A percentile compares a stretch with the other conserved stretches of the same genome.
Conservation (phyloP, 2,797 vertebrate species). For the Cyclura pinguis region DNA sequence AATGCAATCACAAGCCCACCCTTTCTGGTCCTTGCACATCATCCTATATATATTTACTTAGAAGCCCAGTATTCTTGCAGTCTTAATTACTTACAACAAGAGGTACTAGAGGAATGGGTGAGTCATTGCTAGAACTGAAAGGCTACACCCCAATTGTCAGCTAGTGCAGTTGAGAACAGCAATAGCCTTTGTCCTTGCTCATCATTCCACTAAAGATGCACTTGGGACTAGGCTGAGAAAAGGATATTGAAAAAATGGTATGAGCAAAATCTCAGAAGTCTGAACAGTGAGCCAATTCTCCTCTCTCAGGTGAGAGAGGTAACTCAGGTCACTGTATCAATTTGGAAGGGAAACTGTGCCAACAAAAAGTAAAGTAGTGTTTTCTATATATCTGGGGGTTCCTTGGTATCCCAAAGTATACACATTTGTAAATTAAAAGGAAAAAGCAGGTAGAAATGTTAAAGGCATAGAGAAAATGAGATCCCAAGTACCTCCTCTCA, state of each 20-base stretch:
- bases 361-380: too few species aligned
- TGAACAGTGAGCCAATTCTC: neutral
- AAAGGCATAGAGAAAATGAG: neutral
- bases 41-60: neutral
- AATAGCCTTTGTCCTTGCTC: neutral
- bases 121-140: neutral
- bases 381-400: neutral
- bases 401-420: neutral
- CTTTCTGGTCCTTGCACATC: neutral
- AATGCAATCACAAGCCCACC: neutral
- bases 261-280: neutral
- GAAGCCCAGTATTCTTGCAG: neutral
- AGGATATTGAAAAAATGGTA: too few species aligned
- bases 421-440: neutral
- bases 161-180: neutral
- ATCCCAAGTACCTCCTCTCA: too few species aligned
- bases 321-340: too few species aligned
- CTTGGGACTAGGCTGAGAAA: neutral
- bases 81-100: neutral
- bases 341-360: too few species aligned
- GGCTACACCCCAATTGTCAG: neutral
- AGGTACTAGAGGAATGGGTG: neutral
- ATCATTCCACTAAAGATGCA: neutral
- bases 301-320: too few species aligned
- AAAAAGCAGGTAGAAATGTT: neutral